phyloP scores from a whole-genome alignment of 2,888 invertebrate species.

The Pocota personata region DNA sequence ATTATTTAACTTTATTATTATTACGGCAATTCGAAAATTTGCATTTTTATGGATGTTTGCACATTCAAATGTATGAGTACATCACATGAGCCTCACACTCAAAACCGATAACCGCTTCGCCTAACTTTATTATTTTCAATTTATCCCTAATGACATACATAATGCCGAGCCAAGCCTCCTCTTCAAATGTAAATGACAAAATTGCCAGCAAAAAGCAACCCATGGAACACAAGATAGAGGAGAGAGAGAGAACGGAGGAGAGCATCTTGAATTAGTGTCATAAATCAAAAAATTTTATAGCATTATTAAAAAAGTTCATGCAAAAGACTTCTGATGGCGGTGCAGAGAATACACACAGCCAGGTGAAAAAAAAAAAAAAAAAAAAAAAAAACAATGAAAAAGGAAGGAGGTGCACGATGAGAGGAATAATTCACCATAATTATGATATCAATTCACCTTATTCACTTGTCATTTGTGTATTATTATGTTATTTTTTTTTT shows the following conservation, averaged over 20 bases:
- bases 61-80: conserved; percentile 22
- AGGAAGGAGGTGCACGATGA: conserved; percentile 53
- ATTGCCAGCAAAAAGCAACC: neutral
- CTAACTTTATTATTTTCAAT: conserved; percentile 69
- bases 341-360: neutral
- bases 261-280: conserved; percentile 32
- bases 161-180: conserved; percentile 11
- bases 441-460: conserved; percentile 35
- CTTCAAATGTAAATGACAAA: conserved; percentile 36
- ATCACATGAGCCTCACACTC: neutral
- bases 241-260: neutral
- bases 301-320: conserved; percentile 59
- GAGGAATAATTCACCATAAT: conserved; percentile 19
- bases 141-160: conserved; percentile 62
- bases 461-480: conserved; percentile 25
- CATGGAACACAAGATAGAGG: neutral
- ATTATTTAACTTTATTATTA: conserved; percentile 60
- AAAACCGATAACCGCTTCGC: conserved; percentile 30
- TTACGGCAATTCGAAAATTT: conserved; percentile 64
- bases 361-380: neutral
- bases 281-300: conserved; percentile 58
- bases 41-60: conserved; percentile 68
- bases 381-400: no score
- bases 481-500: conserved; percentile 1
- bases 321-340: neutral